phyloP scores from a whole-genome alignment of 2,888 invertebrate species.

The Coelogynopora nodosa region DNA sequence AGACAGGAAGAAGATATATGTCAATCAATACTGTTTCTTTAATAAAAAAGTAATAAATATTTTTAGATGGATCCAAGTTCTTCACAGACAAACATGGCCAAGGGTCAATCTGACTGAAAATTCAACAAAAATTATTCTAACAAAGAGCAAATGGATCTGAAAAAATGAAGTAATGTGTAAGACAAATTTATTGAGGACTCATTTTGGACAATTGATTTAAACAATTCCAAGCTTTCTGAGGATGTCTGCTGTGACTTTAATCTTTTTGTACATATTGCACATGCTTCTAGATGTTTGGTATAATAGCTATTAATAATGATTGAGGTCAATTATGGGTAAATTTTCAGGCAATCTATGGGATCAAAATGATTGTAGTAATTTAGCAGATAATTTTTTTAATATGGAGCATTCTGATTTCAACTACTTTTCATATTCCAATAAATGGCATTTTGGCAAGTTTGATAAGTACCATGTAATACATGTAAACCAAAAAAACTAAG shows the following conservation, averaged over 20 bases:
- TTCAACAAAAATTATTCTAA: background rate
- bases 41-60: background rate
- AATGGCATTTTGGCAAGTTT: background rate
- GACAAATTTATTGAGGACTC: too few species aligned
- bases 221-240: constrained; percentile 7
- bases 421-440: constrained; percentile 22
- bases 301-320: constrained; percentile 8
- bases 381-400: background rate
- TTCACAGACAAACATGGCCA: background rate
- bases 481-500: too few species aligned
- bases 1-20: background rate
- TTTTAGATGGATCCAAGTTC: background rate
- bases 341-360: constrained; percentile 18
- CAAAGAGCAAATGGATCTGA: background rate
- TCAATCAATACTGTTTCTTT: background rate
- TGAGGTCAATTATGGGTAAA: background rate
- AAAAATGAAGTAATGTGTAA: background rate
- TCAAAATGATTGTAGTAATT: constrained; percentile 18
- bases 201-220: background rate
- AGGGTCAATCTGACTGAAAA: background rate
- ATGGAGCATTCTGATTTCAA: background rate
- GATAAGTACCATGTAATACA: constrained; percentile 1
- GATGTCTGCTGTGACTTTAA: constrained; percentile 10
- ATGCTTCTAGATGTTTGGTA: constrained; percentile 10
- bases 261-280: constrained; percentile 8